phyloP scores from a whole-genome alignment of 2,113 vertebrate species.

The Clupea harengus region DNA sequence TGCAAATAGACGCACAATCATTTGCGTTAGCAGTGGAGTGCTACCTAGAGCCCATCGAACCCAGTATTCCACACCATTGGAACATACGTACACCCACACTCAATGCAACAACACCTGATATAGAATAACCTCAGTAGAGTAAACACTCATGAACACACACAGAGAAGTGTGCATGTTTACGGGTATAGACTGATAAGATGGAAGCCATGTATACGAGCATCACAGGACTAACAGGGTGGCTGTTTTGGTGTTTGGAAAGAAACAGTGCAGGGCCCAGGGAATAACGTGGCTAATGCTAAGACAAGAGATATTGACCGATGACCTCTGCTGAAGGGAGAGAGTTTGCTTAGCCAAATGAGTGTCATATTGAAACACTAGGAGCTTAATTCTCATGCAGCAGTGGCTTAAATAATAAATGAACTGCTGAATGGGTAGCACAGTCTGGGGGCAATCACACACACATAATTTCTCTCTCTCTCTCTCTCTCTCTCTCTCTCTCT shows the following conservation, averaged over 20 bases:
- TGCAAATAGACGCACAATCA: not conserved
- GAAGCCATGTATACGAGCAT: not conserved
- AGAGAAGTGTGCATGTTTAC: not conserved
- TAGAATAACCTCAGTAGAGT: slow-evolving; percentile 13
- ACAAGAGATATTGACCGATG: not conserved
- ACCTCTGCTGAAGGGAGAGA: not conserved
- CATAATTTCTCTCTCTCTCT: not conserved
- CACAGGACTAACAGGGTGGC: not conserved
- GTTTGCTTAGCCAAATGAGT: slow-evolving; percentile 7
- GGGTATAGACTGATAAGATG: not conserved
- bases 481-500: not conserved
- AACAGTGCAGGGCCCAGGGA: not conserved
- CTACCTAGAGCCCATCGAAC: not conserved
- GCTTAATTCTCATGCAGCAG: slow-evolving; percentile 63
- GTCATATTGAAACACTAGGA: slow-evolving; percentile 62
- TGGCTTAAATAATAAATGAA: slow-evolving; percentile 78
- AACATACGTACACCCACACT: not conserved
- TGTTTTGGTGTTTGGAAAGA: not conserved
- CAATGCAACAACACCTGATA: slow-evolving; percentile 22
- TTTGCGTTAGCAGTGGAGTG: not conserved
- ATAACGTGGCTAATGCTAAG: not conserved
- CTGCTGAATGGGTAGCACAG: slow-evolving; percentile 57
- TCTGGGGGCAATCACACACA: not conserved
- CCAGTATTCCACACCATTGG: not conserved
- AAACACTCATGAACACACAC: not conserved